Conservation (phyloP, 2,113 vertebrate genomes). For the Syngnathus scovelli region DNA sequence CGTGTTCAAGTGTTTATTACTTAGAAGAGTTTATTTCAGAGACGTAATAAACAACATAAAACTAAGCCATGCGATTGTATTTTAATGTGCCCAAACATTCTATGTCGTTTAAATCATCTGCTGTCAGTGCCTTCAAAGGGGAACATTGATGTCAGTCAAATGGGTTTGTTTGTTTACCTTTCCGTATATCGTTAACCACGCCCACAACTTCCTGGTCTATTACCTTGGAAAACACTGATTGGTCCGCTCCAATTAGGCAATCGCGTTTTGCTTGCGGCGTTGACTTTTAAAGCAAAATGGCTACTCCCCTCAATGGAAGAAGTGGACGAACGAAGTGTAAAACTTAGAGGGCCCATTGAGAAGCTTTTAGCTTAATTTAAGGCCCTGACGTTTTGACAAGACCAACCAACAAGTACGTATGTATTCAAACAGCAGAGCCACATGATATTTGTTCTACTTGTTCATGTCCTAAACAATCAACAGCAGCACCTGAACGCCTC, state of each 20-base stretch:
- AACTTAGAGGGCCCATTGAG: neutral
- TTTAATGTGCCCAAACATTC: neutral
- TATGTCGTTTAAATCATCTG: neutral
- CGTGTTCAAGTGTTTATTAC: conserved; percentile 66
- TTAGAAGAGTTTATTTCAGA: conserved; percentile 72
- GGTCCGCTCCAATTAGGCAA: too few relatives aligned
- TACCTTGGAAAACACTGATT: too few relatives aligned
- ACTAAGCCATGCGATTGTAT: conserved; percentile 8
- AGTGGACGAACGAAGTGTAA: neutral
- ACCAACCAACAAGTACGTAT: neutral
- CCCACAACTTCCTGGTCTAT: too few relatives aligned
- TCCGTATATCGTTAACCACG: too few relatives aligned
- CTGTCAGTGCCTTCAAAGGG: neutral
- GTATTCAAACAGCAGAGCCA: neutral
- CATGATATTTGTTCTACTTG: neutral
- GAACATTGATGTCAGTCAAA: too few relatives aligned
- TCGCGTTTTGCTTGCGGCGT: too few relatives aligned
- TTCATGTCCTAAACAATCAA: neutral
- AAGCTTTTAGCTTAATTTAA: neutral
- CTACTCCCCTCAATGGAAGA: neutral
- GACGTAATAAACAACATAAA: conserved; percentile 70
- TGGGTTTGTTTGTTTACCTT: too few relatives aligned
- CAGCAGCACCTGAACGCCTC: neutral
- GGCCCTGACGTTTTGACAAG: neutral
- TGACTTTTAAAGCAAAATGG: neutral